Evolutionary conservation across 1,140 invertebrate species (phyloP).

Genomic region (Drosophila kepulauana): DNA sequence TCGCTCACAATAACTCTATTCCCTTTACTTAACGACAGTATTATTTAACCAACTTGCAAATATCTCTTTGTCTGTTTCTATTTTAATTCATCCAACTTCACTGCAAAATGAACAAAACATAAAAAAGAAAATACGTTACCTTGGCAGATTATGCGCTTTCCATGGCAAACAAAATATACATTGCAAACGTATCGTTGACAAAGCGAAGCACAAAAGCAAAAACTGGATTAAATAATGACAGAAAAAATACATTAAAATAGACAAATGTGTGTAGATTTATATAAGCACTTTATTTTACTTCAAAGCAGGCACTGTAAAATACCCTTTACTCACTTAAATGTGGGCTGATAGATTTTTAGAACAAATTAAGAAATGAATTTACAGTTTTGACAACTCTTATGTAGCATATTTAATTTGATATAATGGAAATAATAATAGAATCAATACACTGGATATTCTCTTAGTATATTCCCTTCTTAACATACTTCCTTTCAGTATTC

Average conservation of each 20-base stretch:
- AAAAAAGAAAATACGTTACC: slow-evolving; percentile 18
- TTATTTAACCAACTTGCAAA: background rate
- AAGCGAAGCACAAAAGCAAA: slow-evolving; percentile 5
- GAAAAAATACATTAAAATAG: slow-evolving; percentile 9
- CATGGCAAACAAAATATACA: slow-evolving; percentile 12
- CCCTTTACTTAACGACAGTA: background rate
- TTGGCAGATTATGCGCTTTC: slow-evolving; percentile 38
- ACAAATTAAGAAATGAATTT: too few relatives aligned
- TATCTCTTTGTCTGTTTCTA: background rate
- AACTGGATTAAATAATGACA: slow-evolving; percentile 3
- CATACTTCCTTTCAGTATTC: background rate
- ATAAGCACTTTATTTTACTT: background rate
- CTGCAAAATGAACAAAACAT: background rate
- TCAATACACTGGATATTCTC: too few relatives aligned
- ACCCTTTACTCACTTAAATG: background rate
- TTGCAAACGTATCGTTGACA: slow-evolving; percentile 26
- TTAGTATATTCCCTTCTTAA: background rate
- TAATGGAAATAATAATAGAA: too few relatives aligned
- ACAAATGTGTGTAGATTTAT: slow-evolving; percentile 7
- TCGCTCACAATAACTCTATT: background rate
- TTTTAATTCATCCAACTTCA: background rate
- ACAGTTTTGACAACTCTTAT: too few relatives aligned
- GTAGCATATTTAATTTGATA: too few relatives aligned
- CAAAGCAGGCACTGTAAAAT: background rate
- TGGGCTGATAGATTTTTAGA: too few relatives aligned